Evolutionary conservation across 2,113 vertebrate species (phyloP).

Genomic region (Gnathonemus longibarbis): DNA sequence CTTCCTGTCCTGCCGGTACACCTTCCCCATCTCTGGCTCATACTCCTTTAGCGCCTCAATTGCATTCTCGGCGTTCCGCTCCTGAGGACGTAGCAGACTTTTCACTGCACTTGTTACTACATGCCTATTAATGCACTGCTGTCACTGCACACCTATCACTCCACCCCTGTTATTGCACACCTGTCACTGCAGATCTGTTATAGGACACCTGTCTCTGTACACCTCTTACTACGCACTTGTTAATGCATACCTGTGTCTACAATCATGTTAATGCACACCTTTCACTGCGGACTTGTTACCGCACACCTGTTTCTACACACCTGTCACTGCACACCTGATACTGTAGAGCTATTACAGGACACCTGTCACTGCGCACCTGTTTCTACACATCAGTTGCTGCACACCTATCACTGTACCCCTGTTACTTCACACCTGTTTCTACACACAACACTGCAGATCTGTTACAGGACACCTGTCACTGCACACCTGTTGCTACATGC

Average conservation of each 20-base stretch:
- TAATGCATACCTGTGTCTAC: background rate
- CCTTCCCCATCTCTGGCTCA: constrained; percentile 70
- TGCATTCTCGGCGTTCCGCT: constrained; percentile 70
- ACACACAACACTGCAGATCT: background rate
- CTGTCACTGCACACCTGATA: background rate
- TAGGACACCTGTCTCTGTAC: background rate
- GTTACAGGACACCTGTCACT: no score
- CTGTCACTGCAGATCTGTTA: background rate
- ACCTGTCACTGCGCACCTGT: background rate
- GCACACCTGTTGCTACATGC: no score
- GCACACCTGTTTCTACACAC: background rate
- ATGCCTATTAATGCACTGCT: background rate
- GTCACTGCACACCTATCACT: background rate
- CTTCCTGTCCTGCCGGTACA: constrained; percentile 68
- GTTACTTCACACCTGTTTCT: background rate
- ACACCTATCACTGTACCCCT: background rate
- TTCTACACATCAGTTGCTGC: background rate
- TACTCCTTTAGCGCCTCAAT: constrained; percentile 70
- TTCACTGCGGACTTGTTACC: background rate
- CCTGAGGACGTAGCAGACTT: constrained; percentile 37
- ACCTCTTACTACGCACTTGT: background rate
- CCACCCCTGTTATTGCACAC: background rate
- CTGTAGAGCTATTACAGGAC: background rate
- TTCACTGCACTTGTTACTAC: background rate
- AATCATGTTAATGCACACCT: background rate